Evolutionary conservation across 2,888 invertebrate genomes (phyloP).

Genomic region (Pyrgus malvae): DNA sequence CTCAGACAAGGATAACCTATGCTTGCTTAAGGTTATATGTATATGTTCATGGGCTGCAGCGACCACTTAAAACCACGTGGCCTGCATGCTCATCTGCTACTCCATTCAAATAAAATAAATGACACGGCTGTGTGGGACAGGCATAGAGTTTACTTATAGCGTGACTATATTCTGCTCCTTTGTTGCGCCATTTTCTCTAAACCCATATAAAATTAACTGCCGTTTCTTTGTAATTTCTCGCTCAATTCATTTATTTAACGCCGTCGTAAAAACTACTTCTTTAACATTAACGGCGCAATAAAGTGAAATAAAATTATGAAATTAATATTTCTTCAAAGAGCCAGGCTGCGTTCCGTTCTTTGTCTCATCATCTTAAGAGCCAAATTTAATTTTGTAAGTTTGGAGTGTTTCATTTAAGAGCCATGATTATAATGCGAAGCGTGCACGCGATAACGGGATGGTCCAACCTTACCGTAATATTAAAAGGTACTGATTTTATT

Average conservation of each 20-base stretch:
- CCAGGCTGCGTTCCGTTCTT: not conserved
- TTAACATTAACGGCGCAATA: not conserved
- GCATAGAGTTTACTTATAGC: no score
- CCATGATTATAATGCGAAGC: not conserved
- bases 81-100: no score
- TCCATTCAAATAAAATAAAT: no score
- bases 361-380: not conserved
- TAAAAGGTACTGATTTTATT: no score
- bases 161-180: slow-evolving; percentile 1
- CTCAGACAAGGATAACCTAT: no score
- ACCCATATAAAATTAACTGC: slow-evolving; percentile 12
- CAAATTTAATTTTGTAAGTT: not conserved
- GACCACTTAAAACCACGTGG: no score
- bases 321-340: not conserved
- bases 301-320: not conserved
- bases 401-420: not conserved
- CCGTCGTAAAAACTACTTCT: not conserved
- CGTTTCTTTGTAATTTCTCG: slow-evolving; percentile 8
- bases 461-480: no score
- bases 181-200: slow-evolving; percentile 4
- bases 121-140: no score
- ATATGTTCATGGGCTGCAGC: no score
- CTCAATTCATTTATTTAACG: not conserved
- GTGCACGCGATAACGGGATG: no score
- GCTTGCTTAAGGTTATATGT: no score